Percentiles rank a stretch among this genome's conserved stretches.
Conservation (phyloP, 2,113 vertebrate species). For the Carassius auratus region DNA sequence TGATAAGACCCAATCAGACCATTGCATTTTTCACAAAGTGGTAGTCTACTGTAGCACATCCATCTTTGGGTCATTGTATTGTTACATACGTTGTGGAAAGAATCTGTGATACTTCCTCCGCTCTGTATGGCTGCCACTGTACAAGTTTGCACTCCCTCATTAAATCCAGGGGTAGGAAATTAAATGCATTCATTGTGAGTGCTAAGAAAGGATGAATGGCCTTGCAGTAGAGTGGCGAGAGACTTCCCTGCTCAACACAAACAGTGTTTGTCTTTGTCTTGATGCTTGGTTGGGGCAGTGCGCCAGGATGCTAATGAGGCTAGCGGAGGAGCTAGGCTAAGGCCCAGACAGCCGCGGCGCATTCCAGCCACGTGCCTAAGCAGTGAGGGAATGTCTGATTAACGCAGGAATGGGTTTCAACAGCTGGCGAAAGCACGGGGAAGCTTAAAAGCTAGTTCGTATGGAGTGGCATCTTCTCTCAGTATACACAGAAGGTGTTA, state of each 20-base stretch:
- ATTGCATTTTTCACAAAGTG: not conserved
- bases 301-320: slow-evolving; percentile 57
- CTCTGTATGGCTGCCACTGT: slow-evolving; percentile 3
- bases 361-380: slow-evolving; percentile 50
- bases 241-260: slow-evolving; percentile 31
- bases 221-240: slow-evolving; percentile 42
- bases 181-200: slow-evolving; percentile 41
- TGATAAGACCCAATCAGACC: not conserved
- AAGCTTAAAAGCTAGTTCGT: not conserved
- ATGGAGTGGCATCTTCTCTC: not conserved
- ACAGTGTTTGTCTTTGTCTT: slow-evolving; percentile 51
- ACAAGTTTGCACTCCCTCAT: slow-evolving; percentile 17
- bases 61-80: slow-evolving; percentile 16
- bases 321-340: slow-evolving; percentile 27
- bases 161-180: slow-evolving; percentile 36
- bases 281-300: slow-evolving; percentile 37
- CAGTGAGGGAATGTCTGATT: slow-evolving; percentile 49
- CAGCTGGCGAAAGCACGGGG: not conserved
- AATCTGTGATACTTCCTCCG: not conserved
- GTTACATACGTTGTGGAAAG: slow-evolving; percentile 27
- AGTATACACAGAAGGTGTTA: not conserved
- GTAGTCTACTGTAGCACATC: not conserved
- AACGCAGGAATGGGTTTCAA: slow-evolving; percentile 10
- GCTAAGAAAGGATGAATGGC: slow-evolving; percentile 33
- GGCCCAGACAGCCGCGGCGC: slow-evolving; percentile 14